Conservation (phyloP, 1,140 invertebrate species). For the Drosophila quadrilineata region DNA sequence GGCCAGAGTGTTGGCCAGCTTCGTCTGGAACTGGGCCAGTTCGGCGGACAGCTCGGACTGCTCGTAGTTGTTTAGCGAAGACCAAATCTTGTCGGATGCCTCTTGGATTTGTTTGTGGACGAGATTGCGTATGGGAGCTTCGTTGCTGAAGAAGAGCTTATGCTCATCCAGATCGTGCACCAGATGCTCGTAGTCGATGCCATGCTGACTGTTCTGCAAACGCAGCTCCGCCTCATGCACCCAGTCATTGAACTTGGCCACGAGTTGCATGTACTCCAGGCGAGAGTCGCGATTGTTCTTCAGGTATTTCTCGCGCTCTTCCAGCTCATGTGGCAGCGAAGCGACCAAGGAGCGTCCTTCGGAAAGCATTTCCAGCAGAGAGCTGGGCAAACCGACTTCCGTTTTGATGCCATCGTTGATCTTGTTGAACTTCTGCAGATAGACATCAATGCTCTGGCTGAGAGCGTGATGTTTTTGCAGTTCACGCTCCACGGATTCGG, state of each 20-base stretch:
- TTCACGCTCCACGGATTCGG: constrained; percentile 90
- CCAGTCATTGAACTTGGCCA: constrained; percentile 92
- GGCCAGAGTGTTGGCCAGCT: constrained; percentile 90
- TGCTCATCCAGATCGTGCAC: constrained; percentile 91
- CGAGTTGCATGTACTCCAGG: constrained; percentile 86
- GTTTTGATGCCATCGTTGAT: constrained; percentile 86
- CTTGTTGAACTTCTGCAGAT: constrained; percentile 87
- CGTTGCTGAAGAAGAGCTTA: constrained; percentile 91
- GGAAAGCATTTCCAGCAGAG: constrained; percentile 90
- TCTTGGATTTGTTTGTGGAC: constrained; percentile 91
- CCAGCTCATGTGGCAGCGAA: constrained; percentile 89
- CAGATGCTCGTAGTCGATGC: constrained; percentile 93
- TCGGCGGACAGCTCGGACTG: constrained; percentile 91
- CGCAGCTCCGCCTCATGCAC: constrained; percentile 91
- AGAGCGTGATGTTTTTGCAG: constrained; percentile 89
- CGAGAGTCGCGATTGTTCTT: constrained; percentile 90
- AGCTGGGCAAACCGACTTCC: constrained; percentile 89
- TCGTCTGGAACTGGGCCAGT: constrained; percentile 89
- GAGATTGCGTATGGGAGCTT: constrained; percentile 88
- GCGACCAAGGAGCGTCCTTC: constrained; percentile 89
- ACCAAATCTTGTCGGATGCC: constrained; percentile 92
- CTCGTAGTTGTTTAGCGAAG: constrained; percentile 88
- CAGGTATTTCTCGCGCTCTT: constrained; percentile 90
- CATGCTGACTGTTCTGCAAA: constrained; percentile 89
- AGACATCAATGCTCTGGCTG: constrained; percentile 86